Evolutionary conservation across 2,797 vertebrate species (phyloP).

Genomic region (Coreius guichenoti): DNA sequence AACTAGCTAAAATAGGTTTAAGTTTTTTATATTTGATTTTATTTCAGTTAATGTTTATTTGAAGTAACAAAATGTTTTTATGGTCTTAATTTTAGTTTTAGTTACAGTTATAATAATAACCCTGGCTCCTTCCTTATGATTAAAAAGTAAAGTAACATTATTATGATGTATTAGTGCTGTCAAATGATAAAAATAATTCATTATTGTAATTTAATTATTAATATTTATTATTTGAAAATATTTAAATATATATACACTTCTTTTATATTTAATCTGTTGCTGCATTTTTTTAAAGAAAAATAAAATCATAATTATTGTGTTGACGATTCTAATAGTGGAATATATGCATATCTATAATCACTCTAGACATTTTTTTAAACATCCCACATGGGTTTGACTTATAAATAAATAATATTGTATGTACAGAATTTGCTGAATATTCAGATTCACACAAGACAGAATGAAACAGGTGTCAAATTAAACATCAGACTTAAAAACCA

Average conservation of each 20-base stretch:
- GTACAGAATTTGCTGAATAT: neutral
- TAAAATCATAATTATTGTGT: neutral
- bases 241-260: neutral
- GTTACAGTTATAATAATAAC: neutral
- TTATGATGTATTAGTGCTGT: neutral
- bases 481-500: neutral
- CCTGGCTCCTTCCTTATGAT: neutral
- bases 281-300: neutral
- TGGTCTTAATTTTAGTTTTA: neutral
- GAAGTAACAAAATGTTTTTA: neutral
- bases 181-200: neutral
- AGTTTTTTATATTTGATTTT: neutral
- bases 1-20: neutral
- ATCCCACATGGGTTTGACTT: neutral
- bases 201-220: neutral
- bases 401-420: neutral
- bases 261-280: neutral
- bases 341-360: neutral
- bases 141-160: neutral
- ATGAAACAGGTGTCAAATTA: neutral
- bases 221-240: neutral
- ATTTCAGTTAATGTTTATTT: neutral
- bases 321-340: neutral
- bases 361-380: neutral
- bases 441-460: neutral